Percentiles rank a stretch among this genome's conserved stretches.
Conservation (phyloP, 2,797 vertebrate species). For the Platyrinchus mystaceus region DNA sequence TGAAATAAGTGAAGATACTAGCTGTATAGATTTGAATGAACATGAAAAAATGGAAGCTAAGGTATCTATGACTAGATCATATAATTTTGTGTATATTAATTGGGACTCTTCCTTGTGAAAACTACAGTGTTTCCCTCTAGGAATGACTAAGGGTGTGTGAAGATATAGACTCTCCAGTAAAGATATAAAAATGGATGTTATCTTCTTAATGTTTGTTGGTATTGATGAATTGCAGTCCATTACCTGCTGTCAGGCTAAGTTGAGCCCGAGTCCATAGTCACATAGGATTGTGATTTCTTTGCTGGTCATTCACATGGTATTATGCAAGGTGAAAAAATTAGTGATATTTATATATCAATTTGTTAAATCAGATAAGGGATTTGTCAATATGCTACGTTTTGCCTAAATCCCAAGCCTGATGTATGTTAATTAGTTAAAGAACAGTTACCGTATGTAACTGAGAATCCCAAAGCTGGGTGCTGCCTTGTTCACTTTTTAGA, state of each 20-base stretch:
- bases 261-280: neutral
- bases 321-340: neutral
- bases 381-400: neutral
- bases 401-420: neutral
- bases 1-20: constrained; percentile 76
- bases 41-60: constrained; percentile 79
- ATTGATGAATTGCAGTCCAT: neutral
- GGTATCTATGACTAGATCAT: constrained; percentile 61
- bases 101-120: neutral
- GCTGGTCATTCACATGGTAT: neutral
- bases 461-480: neutral
- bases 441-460: neutral
- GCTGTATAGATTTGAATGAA: constrained; percentile 77
- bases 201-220: neutral
- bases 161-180: neutral
- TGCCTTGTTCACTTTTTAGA: neutral
- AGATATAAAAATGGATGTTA: neutral
- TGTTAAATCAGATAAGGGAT: neutral
- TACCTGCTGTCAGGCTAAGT: neutral
- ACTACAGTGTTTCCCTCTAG: neutral
- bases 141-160: neutral
- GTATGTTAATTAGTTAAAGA: neutral
- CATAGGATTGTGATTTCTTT: neutral
- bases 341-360: neutral
- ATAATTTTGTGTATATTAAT: neutral